A percentile compares a stretch with the other conserved stretches of the same genome.
These are phyloP conservation scores for Drosophila cyrtoloma DNA, from an alignment of 2,888 invertebrate species.

Conservation along the genomic window DNA sequence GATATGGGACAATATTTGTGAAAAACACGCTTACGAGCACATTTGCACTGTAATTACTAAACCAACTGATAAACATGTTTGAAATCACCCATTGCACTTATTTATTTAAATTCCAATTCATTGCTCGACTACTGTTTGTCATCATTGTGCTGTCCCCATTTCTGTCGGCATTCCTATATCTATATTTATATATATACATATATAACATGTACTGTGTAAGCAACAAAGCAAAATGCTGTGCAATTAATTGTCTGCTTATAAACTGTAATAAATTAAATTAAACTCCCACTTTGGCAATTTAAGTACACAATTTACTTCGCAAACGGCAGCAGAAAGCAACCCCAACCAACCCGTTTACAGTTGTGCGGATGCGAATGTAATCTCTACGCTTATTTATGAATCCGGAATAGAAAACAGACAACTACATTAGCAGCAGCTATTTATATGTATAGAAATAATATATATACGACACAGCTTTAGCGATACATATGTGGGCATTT, in stretches of 20 bases:
- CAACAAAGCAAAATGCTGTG: constrained; percentile 15
- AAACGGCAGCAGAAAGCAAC: constrained; percentile 17
- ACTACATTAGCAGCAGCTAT: constrained; percentile 20
- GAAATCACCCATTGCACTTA: not conserved
- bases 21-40: too few relatives aligned
- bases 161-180: too few relatives aligned
- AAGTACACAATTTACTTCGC: constrained; percentile 38
- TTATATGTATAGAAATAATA: not conserved
- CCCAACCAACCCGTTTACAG: constrained; percentile 9
- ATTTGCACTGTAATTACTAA: not conserved
- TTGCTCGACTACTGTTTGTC: not conserved
- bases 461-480: constrained; percentile 22
- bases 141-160: not conserved
- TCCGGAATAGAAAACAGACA: constrained; percentile 26
- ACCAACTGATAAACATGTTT: not conserved
- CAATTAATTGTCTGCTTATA: constrained; percentile 53
- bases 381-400: constrained; percentile 60
- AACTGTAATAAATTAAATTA: constrained; percentile 59
- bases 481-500: constrained; percentile 4
- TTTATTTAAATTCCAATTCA: constrained; percentile 17
- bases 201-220: not conserved
- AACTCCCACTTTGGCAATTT: constrained; percentile 56
- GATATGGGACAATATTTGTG: not conserved
- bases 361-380: constrained; percentile 26
- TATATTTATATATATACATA: not conserved